Evolutionary conservation across 2,888 invertebrate species (phyloP).

Genomic region (Dyspetes luteomarginatus): DNA sequence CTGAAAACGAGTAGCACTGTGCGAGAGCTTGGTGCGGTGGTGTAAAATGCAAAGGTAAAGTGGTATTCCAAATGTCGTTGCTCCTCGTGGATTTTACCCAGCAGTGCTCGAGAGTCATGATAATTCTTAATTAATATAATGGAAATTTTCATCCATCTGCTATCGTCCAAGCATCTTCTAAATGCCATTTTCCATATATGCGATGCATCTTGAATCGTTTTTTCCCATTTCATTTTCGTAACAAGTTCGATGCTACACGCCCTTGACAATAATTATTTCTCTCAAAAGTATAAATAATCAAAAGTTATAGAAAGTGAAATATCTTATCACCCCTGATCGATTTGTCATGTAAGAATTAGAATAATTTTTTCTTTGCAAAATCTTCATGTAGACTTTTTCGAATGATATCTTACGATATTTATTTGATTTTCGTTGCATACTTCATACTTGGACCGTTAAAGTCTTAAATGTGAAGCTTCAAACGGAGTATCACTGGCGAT

Average conservation of each 20-base stretch:
- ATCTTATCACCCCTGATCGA: no score
- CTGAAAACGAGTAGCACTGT: constrained; percentile 74
- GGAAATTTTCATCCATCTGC: constrained; percentile 64
- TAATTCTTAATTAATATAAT: constrained; percentile 67
- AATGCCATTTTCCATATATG: constrained; percentile 54
- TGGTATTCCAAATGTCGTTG: constrained; percentile 66
- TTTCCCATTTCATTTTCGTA: neutral
- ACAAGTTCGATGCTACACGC: neutral
- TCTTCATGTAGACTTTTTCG: neutral
- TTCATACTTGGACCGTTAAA: neutral
- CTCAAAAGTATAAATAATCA: neutral
- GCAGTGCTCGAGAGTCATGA: constrained; percentile 54
- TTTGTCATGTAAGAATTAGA: no score
- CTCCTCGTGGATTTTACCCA: constrained; percentile 56
- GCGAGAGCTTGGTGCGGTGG: constrained; percentile 68
- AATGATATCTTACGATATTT: neutral
- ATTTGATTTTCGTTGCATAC: neutral
- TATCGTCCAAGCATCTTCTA: constrained; percentile 46
- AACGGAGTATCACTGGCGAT: neutral
- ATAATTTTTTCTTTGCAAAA: neutral
- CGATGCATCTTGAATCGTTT: constrained; percentile 37
- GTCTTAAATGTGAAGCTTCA: neutral
- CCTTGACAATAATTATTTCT: neutral
- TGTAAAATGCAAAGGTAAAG: constrained; percentile 66
- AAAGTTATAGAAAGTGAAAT: no score